phyloP scores from a whole-genome alignment of 2,797 vertebrate species.

The Rhabdophis nuchalis region DNA sequence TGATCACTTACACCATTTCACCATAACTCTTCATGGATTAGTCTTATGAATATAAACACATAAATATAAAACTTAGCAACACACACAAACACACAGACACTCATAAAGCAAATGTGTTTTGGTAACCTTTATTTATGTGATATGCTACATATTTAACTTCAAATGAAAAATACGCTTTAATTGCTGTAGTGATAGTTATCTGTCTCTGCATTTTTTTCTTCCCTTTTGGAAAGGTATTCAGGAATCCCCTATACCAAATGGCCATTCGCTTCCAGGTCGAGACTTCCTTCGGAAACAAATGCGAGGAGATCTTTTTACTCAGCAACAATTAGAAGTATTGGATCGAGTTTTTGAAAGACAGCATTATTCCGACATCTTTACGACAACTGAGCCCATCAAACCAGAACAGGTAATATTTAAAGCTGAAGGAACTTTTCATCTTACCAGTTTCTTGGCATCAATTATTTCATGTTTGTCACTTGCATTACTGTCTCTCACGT shows the following conservation, averaged over 20 bases:
- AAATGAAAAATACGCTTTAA: neutral
- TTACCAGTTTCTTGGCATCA: neutral
- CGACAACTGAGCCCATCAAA: conserved; percentile 87
- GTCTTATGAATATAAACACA: fast-evolving
- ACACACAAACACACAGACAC: neutral
- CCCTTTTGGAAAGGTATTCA: conserved; percentile 79
- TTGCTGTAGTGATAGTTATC: neutral
- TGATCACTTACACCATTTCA: neutral
- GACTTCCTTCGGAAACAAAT: conserved; percentile 99
- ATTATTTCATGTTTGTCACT: neutral
- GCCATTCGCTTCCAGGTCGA: conserved; percentile 90
- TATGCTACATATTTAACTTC: neutral
- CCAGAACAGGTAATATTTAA: conserved; percentile 79
- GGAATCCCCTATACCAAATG: conserved; percentile 92
- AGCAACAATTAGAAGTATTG: conserved; percentile 97
- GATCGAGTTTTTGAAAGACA: conserved; percentile 94
- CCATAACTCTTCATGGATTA: neutral
- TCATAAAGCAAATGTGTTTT: neutral
- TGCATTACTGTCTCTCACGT: neutral
- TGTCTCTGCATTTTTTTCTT: conserved; percentile 46
- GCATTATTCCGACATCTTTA: conserved; percentile 89
- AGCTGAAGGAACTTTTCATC: neutral
- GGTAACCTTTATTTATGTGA: neutral
- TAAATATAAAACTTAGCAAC: fast-evolving
- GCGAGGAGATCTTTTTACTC: conserved; percentile 96